These are phyloP conservation scores for Ginglymostoma cirratum DNA, from an alignment of 2,113 vertebrate genomes.

Conservation along the genomic window DNA sequence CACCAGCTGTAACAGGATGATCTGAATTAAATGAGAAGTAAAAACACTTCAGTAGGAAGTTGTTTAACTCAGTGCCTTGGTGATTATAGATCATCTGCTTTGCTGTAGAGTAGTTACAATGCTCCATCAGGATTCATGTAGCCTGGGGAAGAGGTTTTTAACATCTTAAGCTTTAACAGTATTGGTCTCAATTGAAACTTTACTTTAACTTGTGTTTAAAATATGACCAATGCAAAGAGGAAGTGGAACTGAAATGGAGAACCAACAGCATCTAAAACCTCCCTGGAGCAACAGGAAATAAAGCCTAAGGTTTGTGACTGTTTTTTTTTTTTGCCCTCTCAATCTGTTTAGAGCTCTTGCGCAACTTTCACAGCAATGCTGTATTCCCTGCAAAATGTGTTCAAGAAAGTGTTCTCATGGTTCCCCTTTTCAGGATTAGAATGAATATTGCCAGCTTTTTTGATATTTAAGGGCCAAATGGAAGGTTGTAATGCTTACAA, in stretches of 20 bases:
- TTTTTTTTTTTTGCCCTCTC: neutral
- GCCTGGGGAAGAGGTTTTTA: neutral
- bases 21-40: neutral
- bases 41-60: neutral
- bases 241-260: neutral
- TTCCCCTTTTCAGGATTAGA: neutral
- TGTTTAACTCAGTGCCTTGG: neutral
- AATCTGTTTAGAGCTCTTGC: neutral
- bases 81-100: neutral
- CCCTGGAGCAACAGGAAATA: neutral
- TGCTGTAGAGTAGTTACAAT: neutral
- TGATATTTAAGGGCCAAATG: neutral
- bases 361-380: neutral
- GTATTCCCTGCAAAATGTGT: neutral
- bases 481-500: neutral
- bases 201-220: neutral
- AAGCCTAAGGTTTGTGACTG: neutral
- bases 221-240: neutral
- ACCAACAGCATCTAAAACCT: neutral
- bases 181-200: neutral
- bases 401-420: neutral
- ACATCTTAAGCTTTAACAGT: neutral
- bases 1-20: neutral
- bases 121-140: neutral
- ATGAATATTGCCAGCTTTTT: neutral